Conservation (phyloP, 1,140 invertebrate species). For the Atta cephalotes region DNA sequence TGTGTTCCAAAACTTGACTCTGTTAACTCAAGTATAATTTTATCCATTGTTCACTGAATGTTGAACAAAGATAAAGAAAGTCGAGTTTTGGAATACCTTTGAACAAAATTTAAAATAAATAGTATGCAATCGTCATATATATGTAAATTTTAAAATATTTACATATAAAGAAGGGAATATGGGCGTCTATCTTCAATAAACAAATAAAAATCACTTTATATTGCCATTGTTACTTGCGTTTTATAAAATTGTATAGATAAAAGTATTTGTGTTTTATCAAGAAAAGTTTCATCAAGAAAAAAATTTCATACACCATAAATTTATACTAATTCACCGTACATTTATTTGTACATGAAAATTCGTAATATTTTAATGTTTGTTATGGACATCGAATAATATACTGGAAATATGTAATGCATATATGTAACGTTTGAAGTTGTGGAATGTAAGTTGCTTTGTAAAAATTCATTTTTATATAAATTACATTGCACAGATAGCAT, state of each 20-base stretch:
- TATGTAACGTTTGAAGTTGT: conserved; percentile 10
- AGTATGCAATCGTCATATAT: not conserved
- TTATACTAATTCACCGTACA: not conserved
- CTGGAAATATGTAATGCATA: conserved; percentile 4
- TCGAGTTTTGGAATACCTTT: too few relatives aligned
- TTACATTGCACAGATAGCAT: not conserved
- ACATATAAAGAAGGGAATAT: conserved; percentile 9
- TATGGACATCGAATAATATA: not conserved
- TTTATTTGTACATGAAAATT: conserved; percentile 14
- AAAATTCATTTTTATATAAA: conserved; percentile 10
- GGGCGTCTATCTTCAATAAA: conserved; percentile 21
- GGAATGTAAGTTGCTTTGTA: conserved; percentile 15
- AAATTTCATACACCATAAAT: not conserved
- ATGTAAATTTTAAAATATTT: not conserved
- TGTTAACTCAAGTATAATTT: too few relatives aligned
- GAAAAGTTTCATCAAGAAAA: conserved; percentile 52
- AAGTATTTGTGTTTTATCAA: conserved; percentile 68
- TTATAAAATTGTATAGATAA: conserved; percentile 65
- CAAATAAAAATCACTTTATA: not conserved
- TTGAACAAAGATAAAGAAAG: too few relatives aligned
- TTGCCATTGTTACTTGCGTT: conserved; percentile 60
- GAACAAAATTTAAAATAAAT: not conserved
- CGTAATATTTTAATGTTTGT: conserved; percentile 22
- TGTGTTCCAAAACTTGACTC: too few relatives aligned
- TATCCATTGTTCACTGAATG: too few relatives aligned